Conservation (phyloP, 2,888 invertebrate species). For the Drosophila greeni region DNA sequence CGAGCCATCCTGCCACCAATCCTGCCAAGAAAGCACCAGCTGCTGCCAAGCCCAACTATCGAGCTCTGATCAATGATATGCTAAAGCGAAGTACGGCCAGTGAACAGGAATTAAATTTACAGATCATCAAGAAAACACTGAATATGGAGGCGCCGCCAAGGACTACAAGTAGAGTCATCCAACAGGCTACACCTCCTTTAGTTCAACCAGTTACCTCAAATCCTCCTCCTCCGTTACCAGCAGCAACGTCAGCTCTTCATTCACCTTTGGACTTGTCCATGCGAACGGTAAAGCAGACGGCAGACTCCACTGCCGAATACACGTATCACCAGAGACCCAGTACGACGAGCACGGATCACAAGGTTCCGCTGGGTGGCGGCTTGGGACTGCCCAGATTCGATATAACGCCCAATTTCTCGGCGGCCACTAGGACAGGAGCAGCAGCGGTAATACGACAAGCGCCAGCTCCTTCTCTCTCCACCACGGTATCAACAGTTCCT, state of each 20-base stretch:
- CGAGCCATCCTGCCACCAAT: constrained; percentile 15
- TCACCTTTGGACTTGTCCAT: constrained; percentile 93
- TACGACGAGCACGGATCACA: constrained; percentile 3
- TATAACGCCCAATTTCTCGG: constrained; percentile 86
- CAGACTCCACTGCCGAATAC: constrained; percentile 89
- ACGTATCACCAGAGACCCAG: constrained; percentile 57
- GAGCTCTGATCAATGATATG: constrained; percentile 76
- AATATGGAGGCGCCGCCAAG: constrained; percentile 65
- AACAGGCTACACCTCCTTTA: background rate
- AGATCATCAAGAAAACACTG: constrained; percentile 78
- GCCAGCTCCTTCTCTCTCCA: constrained; percentile 12
- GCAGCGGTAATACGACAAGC: constrained; percentile 55
- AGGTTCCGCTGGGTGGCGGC: constrained; percentile 28
- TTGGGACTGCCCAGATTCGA: constrained; percentile 85
- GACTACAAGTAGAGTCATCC: constrained; percentile 9
- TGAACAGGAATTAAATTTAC: constrained; percentile 76
- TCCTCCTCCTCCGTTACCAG: constrained; percentile 17
- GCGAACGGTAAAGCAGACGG: constrained; percentile 91
- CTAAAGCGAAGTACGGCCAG: constrained; percentile 74
- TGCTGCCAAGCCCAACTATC: constrained; percentile 74
- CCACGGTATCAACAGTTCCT: constrained; percentile 20
- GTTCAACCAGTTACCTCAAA: constrained; percentile 1
- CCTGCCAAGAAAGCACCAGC: constrained; percentile 53
- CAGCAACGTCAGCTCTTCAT: constrained; percentile 25
- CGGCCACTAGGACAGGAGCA: constrained; percentile 45